These are phyloP conservation scores for Drosophila nikananu DNA, from an alignment of 1,140 invertebrate genomes.

Conservation along the genomic window DNA sequence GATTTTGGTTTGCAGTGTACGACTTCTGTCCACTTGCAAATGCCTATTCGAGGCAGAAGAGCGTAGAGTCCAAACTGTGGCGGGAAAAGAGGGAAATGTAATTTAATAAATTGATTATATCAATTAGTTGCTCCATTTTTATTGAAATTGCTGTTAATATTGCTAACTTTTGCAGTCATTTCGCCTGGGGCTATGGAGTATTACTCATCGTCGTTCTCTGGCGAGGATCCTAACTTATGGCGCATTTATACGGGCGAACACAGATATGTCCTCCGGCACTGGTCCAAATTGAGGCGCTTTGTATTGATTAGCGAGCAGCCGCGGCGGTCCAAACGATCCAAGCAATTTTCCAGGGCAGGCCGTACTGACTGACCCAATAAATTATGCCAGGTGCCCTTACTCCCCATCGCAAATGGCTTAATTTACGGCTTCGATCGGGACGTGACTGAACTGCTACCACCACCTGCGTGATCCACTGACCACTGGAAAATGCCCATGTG, in stretches of 20 bases:
- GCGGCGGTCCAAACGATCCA: constrained; percentile 13
- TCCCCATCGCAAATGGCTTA: constrained; percentile 35
- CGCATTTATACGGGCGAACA: constrained; percentile 31
- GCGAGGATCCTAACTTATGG: constrained; percentile 23
- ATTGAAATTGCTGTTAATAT: constrained; percentile 71
- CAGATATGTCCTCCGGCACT: constrained; percentile 3
- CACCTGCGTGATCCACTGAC: constrained; percentile 26
- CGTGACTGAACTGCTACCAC: constrained; percentile 62
- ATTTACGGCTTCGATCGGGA: constrained; percentile 63
- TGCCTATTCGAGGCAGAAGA: background rate
- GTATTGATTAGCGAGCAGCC: constrained; percentile 27
- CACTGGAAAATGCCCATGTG: constrained; percentile 30
- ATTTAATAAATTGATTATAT: constrained; percentile 79
- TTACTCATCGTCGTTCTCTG: constrained; percentile 28
- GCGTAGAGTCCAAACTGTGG: constrained; percentile 2
- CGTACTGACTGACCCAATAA: background rate
- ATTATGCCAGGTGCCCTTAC: constrained; percentile 9
- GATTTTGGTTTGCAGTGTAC: background rate
- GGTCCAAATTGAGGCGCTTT: constrained; percentile 30
- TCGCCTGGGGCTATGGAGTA: constrained; percentile 33
- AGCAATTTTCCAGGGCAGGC: constrained; percentile 6
- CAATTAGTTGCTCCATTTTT: constrained; percentile 72
- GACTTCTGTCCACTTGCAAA: background rate
- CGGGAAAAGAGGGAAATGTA: constrained; percentile 54
- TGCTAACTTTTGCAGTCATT: constrained; percentile 23